Evolutionary conservation across 1,140 invertebrate species (phyloP).

Genomic region (Potamilus streckersoni): DNA sequence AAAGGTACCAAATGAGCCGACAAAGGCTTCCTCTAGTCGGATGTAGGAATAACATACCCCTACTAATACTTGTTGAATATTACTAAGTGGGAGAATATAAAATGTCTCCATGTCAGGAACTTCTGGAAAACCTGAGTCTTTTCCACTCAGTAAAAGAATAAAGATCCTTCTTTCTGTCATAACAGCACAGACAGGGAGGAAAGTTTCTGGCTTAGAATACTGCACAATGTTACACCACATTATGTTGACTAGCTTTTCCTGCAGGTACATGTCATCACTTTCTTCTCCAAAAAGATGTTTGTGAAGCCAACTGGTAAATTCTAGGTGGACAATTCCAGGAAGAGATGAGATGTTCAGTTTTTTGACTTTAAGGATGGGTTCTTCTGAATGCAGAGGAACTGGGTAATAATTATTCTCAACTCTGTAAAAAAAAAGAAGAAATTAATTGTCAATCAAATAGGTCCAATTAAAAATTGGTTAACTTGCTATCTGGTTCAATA

Average conservation of each 20-base stretch:
- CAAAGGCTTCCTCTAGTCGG: slow-evolving; percentile 61
- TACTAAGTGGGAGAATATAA: slow-evolving; percentile 54
- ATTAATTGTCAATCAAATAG: too few relatives aligned
- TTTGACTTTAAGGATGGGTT: too few relatives aligned
- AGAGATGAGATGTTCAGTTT: slow-evolving; percentile 35
- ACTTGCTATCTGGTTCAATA: too few relatives aligned
- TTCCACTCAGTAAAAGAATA: slow-evolving; percentile 48
- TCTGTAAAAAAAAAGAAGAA: too few relatives aligned
- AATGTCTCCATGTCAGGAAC: slow-evolving; percentile 53
- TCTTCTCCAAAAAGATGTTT: slow-evolving; percentile 33
- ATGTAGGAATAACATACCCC: slow-evolving; percentile 58
- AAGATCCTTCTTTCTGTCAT: slow-evolving; percentile 59
- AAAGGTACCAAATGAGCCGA: slow-evolving; percentile 57
- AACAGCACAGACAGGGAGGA: slow-evolving; percentile 55
- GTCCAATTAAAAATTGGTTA: too few relatives aligned
- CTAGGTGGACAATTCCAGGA: slow-evolving; percentile 33
- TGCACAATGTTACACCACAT: slow-evolving; percentile 61
- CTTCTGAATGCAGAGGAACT: too few relatives aligned
- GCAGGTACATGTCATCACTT: background rate
- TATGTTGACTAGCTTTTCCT: slow-evolving; percentile 46
- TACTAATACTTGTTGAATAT: slow-evolving; percentile 59
- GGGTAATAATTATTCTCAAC: too few relatives aligned
- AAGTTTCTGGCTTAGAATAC: slow-evolving; percentile 38
- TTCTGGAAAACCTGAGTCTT: slow-evolving; percentile 39
- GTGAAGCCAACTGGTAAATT: slow-evolving; percentile 47